Conservation (phyloP, 2,113 vertebrate species). For the Psephotus haematonotus region DNA sequence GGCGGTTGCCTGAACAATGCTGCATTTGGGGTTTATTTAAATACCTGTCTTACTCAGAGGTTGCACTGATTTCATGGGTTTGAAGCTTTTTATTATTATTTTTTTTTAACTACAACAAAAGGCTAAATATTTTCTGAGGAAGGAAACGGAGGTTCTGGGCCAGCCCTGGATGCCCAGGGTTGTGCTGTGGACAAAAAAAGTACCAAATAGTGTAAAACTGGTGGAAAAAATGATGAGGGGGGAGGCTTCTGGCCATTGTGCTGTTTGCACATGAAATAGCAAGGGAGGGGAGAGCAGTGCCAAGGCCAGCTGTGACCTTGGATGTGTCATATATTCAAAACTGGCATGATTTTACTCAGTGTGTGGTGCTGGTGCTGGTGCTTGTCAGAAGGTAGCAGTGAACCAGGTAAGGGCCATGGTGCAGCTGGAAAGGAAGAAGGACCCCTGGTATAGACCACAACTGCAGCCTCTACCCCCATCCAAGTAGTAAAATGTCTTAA, state of each 20-base stretch:
- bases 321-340: neutral
- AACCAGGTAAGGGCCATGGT: neutral
- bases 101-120: neutral
- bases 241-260: neutral
- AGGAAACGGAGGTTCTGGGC: neutral
- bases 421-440: neutral
- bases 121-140: constrained; percentile 34
- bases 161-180: neutral
- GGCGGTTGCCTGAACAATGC: constrained; percentile 48
- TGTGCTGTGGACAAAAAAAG: constrained; percentile 24
- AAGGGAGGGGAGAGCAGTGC: neutral
- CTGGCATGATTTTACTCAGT: neutral
- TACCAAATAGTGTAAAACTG: constrained; percentile 22
- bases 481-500: neutral
- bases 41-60: constrained; percentile 50
- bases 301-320: constrained; percentile 19
- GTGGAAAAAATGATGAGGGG: constrained; percentile 21
- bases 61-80: constrained; percentile 22
- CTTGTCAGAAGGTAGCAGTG: neutral
- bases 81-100: neutral
- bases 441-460: rapidly evolving
- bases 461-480: neutral
- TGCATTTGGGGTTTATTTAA: constrained; percentile 59
- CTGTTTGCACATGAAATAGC: constrained; percentile 13
- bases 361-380: neutral